These are phyloP conservation scores for Poeciliopsis infans DNA, from an alignment of 2,797 vertebrate genomes.

Conservation along the genomic window DNA sequence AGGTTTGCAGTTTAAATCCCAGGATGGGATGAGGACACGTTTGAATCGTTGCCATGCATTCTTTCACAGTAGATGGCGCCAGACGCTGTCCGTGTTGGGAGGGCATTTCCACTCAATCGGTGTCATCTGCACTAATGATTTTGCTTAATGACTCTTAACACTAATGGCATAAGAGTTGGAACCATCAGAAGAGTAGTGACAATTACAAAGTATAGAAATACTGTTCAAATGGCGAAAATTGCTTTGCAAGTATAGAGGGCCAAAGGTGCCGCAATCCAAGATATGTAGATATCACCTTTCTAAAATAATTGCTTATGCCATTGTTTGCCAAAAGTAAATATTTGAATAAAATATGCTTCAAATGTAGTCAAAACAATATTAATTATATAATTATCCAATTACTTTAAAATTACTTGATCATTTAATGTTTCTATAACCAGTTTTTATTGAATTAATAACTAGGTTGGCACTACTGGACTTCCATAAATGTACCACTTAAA, in stretches of 20 bases:
- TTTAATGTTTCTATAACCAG: neutral
- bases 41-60: constrained; percentile 3
- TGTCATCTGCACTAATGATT: neutral
- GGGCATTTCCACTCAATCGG: neutral
- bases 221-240: neutral
- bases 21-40: neutral
- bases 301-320: too few species aligned
- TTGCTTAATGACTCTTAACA: neutral
- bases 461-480: neutral
- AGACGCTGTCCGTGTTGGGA: constrained; percentile 24
- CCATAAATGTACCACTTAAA: neutral
- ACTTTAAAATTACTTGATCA: neutral
- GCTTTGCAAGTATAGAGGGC: neutral
- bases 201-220: neutral
- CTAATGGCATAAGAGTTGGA: neutral
- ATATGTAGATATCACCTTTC: neutral
- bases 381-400: neutral
- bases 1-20: neutral
- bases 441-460: neutral
- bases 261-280: neutral
- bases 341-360: neutral
- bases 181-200: neutral
- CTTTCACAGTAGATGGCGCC: constrained; percentile 65
- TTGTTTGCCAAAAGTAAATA: too few species aligned
- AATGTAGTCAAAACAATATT: neutral